These are phyloP conservation scores for Amblyopsis hoosieri DNA, from an alignment of 2,797 vertebrate genomes.

Conservation along the genomic window DNA sequence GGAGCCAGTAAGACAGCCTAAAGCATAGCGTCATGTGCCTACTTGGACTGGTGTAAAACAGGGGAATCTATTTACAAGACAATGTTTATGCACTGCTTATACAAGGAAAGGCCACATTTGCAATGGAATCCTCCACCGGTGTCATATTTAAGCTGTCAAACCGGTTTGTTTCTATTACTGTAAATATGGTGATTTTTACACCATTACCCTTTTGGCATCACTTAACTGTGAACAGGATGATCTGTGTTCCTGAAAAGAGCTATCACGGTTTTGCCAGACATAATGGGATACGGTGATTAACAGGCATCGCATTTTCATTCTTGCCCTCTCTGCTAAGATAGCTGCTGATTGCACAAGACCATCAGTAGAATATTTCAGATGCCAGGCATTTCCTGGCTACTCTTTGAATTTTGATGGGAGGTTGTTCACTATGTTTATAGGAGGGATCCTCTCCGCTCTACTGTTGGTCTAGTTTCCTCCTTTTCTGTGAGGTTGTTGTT, in stretches of 20 bases:
- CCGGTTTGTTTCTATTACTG: slow-evolving; percentile 30
- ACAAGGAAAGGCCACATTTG: slow-evolving; percentile 13
- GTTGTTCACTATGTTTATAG: slow-evolving; percentile 32
- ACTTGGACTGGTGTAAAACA: background rate
- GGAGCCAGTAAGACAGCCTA: no score
- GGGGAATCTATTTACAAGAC: background rate
- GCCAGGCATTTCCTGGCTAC: slow-evolving; percentile 53
- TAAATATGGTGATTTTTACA: slow-evolving; percentile 7
- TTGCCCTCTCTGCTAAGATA: slow-evolving; percentile 20
- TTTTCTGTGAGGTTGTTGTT: slow-evolving; percentile 14
- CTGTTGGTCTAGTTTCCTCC: slow-evolving; percentile 26
- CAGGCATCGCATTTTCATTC: slow-evolving; percentile 5
- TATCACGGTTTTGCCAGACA: background rate
- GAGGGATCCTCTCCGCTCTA: slow-evolving; percentile 29
- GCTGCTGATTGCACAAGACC: slow-evolving; percentile 45
- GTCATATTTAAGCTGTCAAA: slow-evolving; percentile 21
- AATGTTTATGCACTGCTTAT: slow-evolving; percentile 8
- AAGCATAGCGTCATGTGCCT: background rate
- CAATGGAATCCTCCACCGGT: slow-evolving; percentile 9
- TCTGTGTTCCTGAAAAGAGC: background rate
- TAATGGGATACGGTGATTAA: slow-evolving; percentile 11
- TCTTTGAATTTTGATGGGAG: slow-evolving; percentile 21
- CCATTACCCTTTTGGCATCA: background rate
- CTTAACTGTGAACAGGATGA: background rate
- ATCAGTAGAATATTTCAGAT: slow-evolving; percentile 56